Evolutionary conservation across 2,888 invertebrate species (phyloP), one percentile per base, ranked within the genome.

Genomic region (Onthophagus sagittarius): DNA sequence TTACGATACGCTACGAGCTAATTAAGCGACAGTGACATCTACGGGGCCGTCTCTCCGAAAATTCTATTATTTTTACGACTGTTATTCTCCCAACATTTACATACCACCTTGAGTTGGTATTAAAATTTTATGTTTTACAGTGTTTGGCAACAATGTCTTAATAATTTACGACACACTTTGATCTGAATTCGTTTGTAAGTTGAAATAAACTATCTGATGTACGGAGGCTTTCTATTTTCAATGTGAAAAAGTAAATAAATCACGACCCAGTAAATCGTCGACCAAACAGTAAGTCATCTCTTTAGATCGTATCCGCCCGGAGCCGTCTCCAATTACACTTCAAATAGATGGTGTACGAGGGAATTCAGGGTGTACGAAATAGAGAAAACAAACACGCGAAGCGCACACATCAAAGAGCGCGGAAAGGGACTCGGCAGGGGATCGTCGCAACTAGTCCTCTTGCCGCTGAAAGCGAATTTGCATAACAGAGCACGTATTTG

Each of bases 401-500:
- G 39, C 11, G 39, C 39, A 53, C 39, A 53, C 39, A 53, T 53
- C 39, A 53, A 53, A 53, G 39, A 53, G 39, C 39, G 39, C 1
- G 39, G 39, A 9, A 9, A 11, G 39, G 11, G 39, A 53, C 9
- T 53, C 11, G 39, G 9, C 39, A 53, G 39, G 75, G 78, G 62
- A 15, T 11, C 15, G 62, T 71, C 71, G 62, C 23, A 71, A 31
- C 23, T 7, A 15, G 15, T 65, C 64, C 67, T 63, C 23, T 70
- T 65, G 15, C 70, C 73, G 53, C 70, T 73, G 81, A 81, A 81
- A 82, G 81, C 76, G 77, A 81, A 85, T 85, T 85, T 84, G 84
- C 85, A 85, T 85, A 80, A 85, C 83, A 85, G 77, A 82, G 81
- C 78, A 76, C 83, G 82, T 83, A 85, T 85, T 85, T 85, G 85